phyloP scores from a whole-genome alignment of 2,888 invertebrate genomes.

The Limenitis camilla region DNA sequence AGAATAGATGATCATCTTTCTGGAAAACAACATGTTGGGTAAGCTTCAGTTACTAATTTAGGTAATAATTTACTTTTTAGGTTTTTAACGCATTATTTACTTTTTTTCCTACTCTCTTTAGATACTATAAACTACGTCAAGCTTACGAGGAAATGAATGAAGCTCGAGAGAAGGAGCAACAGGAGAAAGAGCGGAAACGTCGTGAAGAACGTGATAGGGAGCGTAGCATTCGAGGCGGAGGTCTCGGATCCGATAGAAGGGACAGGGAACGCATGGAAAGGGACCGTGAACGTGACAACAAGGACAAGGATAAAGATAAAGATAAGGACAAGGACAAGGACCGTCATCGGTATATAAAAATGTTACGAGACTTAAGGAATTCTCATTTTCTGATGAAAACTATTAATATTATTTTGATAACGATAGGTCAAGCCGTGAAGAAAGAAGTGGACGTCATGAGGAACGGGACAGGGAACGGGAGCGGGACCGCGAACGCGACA shows the following conservation, averaged over 20 bases:
- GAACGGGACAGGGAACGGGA: conserved; percentile 45
- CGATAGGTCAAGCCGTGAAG: conserved; percentile 26
- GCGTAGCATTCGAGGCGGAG: conserved; percentile 47
- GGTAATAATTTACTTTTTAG: too few species aligned
- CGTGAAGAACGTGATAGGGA: conserved; percentile 64
- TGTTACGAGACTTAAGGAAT: too few species aligned
- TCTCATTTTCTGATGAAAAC: neutral
- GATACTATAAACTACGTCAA: conserved; percentile 79
- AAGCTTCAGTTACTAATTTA: conserved; percentile 27
- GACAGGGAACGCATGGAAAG: conserved; percentile 64
- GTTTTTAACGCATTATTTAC: too few species aligned
- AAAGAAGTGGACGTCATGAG: conserved; percentile 25
- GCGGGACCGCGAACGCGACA: conserved; percentile 40
- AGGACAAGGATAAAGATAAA: conserved; percentile 39
- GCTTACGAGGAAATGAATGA: conserved; percentile 76
- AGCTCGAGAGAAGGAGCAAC: too few species aligned
- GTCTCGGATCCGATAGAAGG: conserved; percentile 56
- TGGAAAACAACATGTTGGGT: conserved; percentile 99
- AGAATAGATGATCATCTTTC: conserved; percentile 97
- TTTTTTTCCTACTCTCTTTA: conserved; percentile 27
- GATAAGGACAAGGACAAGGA: conserved; percentile 31
- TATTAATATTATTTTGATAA: neutral
- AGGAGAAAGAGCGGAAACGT: conserved; percentile 69
- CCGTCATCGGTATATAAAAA: conserved; percentile 31
- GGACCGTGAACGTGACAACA: conserved; percentile 55